A percentile compares a stretch with the other conserved stretches of the same genome.
These are phyloP conservation scores for Torymus auratus DNA, from an alignment of 2,888 invertebrate species.

Conservation along the genomic window DNA sequence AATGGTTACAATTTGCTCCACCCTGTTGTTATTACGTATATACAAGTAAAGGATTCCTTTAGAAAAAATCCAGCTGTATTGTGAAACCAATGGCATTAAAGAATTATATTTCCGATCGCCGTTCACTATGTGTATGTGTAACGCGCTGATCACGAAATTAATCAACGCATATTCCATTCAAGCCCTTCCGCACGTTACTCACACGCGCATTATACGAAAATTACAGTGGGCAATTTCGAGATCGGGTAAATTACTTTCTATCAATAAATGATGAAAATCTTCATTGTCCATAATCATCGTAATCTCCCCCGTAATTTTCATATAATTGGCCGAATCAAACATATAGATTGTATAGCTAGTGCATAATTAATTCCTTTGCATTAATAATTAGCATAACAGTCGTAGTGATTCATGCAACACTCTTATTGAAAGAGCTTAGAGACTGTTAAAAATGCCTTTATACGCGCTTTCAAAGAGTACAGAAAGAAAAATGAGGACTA, in stretches of 20 bases:
- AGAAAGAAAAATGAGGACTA: slow-evolving; percentile 41
- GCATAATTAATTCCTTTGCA: slow-evolving; percentile 16
- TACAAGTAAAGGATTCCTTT: no score
- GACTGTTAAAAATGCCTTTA: no score
- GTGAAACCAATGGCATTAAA: no score
- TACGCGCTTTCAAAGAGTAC: no score
- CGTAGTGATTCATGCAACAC: no score
- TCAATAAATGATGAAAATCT: slow-evolving; percentile 32
- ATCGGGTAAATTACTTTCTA: slow-evolving; percentile 31
- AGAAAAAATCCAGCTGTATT: no score
- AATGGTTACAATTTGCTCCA: no score
- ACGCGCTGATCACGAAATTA: slow-evolving; percentile 24
- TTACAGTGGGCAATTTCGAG: neutral
- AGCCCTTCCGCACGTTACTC: neutral
- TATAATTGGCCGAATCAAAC: slow-evolving; percentile 35
- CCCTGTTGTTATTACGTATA: no score
- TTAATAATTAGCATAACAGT: slow-evolving; percentile 7
- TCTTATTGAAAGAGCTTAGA: no score
- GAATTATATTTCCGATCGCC: no score
- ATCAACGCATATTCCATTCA: slow-evolving; percentile 17
- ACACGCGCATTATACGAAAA: slow-evolving; percentile 8
- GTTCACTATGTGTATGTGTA: neutral
- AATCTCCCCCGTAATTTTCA: slow-evolving; percentile 25
- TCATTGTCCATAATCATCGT: slow-evolving; percentile 17
- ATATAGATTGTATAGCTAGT: neutral